Evolutionary conservation across 2,888 invertebrate species (phyloP).

Genomic region (Dynastes hyllus): DNA sequence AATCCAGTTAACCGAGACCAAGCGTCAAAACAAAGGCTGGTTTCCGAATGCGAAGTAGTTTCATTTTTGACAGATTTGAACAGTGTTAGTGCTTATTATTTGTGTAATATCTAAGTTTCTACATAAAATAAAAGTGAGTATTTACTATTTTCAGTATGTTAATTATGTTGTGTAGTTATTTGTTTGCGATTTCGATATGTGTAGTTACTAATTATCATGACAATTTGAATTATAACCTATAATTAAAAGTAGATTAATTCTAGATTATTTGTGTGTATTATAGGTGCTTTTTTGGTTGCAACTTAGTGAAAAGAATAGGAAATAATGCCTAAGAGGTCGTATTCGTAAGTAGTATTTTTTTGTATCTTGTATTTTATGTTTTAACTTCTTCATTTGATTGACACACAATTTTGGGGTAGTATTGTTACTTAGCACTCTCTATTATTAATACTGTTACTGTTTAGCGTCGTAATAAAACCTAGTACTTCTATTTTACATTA

Average conservation of each 20-base stretch:
- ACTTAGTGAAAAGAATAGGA: constrained; percentile 22
- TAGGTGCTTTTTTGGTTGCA: constrained; percentile 46
- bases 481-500: background rate
- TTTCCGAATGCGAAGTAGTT: no score
- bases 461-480: background rate
- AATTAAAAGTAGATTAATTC: background rate
- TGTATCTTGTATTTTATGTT: background rate
- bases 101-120: no score
- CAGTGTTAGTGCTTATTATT: no score
- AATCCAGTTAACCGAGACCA: no score
- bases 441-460: background rate
- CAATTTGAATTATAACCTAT: background rate
- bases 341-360: constrained; percentile 49
- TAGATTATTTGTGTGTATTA: constrained; percentile 13
- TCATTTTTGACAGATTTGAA: no score
- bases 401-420: no score
- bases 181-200: no score
- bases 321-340: constrained; percentile 49
- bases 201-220: no score
- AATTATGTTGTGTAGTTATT: no score
- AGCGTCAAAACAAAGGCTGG: no score
- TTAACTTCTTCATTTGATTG: background rate
- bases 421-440: background rate
- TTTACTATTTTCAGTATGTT: no score
- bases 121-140: no score